Conservation (phyloP, 2,888 invertebrate species). For the Habrosyne pyritoides region DNA sequence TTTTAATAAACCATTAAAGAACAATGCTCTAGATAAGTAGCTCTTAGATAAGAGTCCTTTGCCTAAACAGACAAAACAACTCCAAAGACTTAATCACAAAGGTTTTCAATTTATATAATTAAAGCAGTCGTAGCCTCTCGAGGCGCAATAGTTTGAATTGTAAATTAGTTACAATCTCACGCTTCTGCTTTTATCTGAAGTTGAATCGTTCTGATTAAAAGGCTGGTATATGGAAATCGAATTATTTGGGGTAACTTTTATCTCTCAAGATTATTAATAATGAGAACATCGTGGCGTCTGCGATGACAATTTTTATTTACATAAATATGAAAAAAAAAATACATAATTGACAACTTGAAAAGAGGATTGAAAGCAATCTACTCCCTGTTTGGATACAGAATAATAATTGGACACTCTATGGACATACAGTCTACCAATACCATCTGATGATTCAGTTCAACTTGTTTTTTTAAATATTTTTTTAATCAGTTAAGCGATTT, state of each 20-base stretch:
- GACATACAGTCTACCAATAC: too few relatives aligned
- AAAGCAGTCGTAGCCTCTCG: conserved; percentile 32
- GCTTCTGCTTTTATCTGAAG: conserved; percentile 9
- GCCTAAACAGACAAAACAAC: conserved; percentile 24
- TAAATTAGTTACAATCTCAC: conserved; percentile 47
- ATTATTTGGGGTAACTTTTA: not conserved
- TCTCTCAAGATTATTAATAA: not conserved
- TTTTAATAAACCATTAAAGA: not conserved
- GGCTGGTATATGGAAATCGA: not conserved
- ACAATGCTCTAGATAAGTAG: not conserved
- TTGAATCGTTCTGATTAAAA: not conserved
- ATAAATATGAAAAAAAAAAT: too few relatives aligned
- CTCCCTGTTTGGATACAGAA: too few relatives aligned
- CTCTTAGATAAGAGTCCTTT: conserved; percentile 2
- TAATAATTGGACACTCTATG: too few relatives aligned
- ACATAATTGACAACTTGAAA: too few relatives aligned
- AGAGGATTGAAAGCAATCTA: too few relatives aligned
- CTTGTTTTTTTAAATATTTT: too few relatives aligned
- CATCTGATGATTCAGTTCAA: too few relatives aligned
- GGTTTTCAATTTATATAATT: conserved; percentile 48
- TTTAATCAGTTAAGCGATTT: too few relatives aligned
- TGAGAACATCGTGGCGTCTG: too few relatives aligned
- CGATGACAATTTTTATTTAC: too few relatives aligned
- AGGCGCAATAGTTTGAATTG: conserved; percentile 49
- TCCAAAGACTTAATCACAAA: conserved; percentile 33